Conservation (phyloP, 2,888 invertebrate species). For the Agrilus mali region DNA sequence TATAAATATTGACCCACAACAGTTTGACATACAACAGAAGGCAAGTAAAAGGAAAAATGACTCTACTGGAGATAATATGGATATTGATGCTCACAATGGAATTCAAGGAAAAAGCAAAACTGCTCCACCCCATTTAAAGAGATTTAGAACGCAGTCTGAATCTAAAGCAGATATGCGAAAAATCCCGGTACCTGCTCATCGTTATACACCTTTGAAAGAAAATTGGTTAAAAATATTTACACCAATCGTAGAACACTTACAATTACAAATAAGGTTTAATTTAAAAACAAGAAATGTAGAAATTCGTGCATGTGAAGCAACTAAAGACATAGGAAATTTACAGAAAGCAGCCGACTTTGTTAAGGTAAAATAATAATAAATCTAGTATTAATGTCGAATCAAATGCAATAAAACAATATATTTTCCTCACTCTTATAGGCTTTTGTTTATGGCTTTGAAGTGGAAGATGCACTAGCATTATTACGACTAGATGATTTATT, state of each 20-base stretch:
- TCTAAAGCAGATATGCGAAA: constrained; percentile 50
- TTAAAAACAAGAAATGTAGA: constrained; percentile 83
- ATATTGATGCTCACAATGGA: constrained; percentile 53
- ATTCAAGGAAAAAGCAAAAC: constrained; percentile 40
- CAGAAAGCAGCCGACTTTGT: constrained; percentile 99
- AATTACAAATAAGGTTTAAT: constrained; percentile 90
- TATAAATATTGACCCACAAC: constrained; percentile 38
- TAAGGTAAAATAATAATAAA: constrained; percentile 33
- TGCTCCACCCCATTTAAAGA: constrained; percentile 26
- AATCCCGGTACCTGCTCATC: constrained; percentile 84
- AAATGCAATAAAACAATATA: constrained; percentile 1
- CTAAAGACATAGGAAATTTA: constrained; percentile 75
- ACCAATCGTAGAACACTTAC: constrained; percentile 89
- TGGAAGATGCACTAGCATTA: constrained; percentile 91
- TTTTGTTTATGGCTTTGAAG: constrained; percentile 91
- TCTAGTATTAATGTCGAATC: not conserved
- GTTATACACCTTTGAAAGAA: constrained; percentile 89
- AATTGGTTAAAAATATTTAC: constrained; percentile 96
- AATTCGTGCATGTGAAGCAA: constrained; percentile 56
- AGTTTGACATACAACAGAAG: constrained; percentile 41
- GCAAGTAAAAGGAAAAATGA: constrained; percentile 38
- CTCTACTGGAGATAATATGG: constrained; percentile 46
- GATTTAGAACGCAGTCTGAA: constrained; percentile 32
- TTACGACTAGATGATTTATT: constrained; percentile 93
- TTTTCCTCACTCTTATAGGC: constrained; percentile 38